Percentiles rank a stretch among this genome's conserved stretches.
Conservation (phyloP, 2,113 vertebrate genomes). For the Notiomystis cincta region DNA sequence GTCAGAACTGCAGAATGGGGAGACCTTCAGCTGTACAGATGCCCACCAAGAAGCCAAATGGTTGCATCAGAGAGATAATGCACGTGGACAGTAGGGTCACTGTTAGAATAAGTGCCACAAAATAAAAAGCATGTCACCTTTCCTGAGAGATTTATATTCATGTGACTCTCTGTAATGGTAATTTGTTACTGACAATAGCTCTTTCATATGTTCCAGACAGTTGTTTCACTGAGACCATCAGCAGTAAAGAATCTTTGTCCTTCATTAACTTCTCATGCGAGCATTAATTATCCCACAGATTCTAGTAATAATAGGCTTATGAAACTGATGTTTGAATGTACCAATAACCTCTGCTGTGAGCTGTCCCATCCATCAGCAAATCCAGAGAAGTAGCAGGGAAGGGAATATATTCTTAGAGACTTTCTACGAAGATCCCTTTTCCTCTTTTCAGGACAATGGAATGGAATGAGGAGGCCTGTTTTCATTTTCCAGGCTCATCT, state of each 20-base stretch:
- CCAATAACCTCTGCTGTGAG: not conserved
- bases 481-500: not conserved
- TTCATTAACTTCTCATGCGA: conserved; percentile 39
- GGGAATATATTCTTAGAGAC: not conserved
- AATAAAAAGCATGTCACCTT: not conserved
- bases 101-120: not conserved
- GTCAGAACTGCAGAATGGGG: not conserved
- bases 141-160: not conserved
- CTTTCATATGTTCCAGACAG: conserved; percentile 11
- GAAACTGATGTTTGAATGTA: not conserved
- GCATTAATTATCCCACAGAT: conserved; percentile 35
- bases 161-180: not conserved
- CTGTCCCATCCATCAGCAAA: conserved; percentile 1
- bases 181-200: conserved; percentile 29
- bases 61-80: not conserved
- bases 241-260: conserved; percentile 24
- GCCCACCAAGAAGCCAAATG: not conserved
- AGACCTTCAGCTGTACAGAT: not conserved
- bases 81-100: not conserved
- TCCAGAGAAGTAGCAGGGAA: not conserved
- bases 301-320: not conserved
- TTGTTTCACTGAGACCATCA: conserved; percentile 41
- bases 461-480: not conserved
- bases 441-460: not conserved
- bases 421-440: not conserved